Base-by-base conservation (phyloP, 2,797 vertebrate genomes). In the Alectoris magna region DNA sequence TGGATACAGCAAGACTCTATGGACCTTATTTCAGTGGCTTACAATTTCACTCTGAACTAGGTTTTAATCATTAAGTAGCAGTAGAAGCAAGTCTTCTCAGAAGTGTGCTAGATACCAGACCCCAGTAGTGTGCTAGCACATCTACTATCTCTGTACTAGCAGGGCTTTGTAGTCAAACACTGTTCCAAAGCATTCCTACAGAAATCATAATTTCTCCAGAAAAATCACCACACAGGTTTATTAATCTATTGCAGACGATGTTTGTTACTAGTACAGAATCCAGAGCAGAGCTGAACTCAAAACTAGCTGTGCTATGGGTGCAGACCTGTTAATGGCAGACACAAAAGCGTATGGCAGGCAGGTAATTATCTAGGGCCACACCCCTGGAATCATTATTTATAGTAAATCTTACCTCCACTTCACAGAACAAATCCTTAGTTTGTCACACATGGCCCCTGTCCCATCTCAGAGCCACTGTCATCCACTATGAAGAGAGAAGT, bases 31-130 rank as follows among this genome's bases (percentile, higher is more conserved):
- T 51, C 84, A 24, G 18, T 15, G 11, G 39, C 60, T 91, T 63
- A 41, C 4, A 87, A 59, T 46, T 88, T 41, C 44, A 83, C 19
- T 5, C 13, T 8, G 13, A 77, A 49, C 22, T 62, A 49, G 9
- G 21, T 67, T 39, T 72, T 60, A 79, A 75, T 11, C 38, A 79
- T 0, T 36, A 85, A 69, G 22, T 49, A 83, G 60, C 10, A 67
- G 29, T 1, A 86, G 19, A 55, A 88, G 46, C 34, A 73, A 86
- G 43, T 73, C 22, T 81, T 64, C 70, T 44, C 68, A 84, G 48
- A 53, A 89, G 69, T 49, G 14, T 84, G 60, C 60, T 82, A 84
- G 93, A 74, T 60, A 81, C n/a, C 51, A 82, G 31, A 82, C 87
- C 69, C 64, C 63, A 86, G 69, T 73, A 78, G 29, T 58, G 31